Base-by-base conservation (phyloP, 2,113 vertebrate genomes). In the Apodemus speciosus region DNA sequence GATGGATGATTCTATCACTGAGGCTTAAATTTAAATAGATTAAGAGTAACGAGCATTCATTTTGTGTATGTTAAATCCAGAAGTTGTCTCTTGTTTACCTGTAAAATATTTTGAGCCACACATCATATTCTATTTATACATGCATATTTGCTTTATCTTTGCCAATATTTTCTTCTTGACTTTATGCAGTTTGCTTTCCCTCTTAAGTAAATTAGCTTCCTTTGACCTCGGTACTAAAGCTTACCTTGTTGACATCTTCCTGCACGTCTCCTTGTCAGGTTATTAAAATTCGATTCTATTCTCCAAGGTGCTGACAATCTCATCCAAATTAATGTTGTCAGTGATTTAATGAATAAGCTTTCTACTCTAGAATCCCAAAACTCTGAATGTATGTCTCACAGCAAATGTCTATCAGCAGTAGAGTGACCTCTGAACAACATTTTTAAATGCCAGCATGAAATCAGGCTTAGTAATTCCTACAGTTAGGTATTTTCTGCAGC, bases 261-360 rank as follows among this genome's bases (percentile, higher is more conserved):
- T 89, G 40, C 23, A 87, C 53, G 62, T 89, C 84, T 92, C 18
- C 53, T 91, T 94, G 89, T 87, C 84, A 95, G 73, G 43, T 92
- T 92, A 95, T 92, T 95, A 91, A 95, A 94, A 93, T 96, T 79
- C 77, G 88, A 95, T 89, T 25, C 49, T 89, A 32, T 91, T 95
- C 84, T 94, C 81, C 49, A 83, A 91, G 77, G 79, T 95, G 51
- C 18, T 84, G 96, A 80, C 40, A 25, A 35, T 76, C 43, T 96
- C 91, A 84, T n/a, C 25, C 58, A 96, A 96, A 97, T 96, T 91
- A 95, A 94, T 80, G 21, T 91, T 96, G 91, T 92, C 84, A 95
- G 89, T 91, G 71, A 91, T 80, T 91, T 96, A 96, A 96, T 91
- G 89, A 87, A 91, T 89, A 76, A 53, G 23, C 20, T 92, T 94